Evolutionary conservation across 2,797 vertebrate genomes (phyloP).

Genomic region (Lepidocolaptes lacrymiger): DNA sequence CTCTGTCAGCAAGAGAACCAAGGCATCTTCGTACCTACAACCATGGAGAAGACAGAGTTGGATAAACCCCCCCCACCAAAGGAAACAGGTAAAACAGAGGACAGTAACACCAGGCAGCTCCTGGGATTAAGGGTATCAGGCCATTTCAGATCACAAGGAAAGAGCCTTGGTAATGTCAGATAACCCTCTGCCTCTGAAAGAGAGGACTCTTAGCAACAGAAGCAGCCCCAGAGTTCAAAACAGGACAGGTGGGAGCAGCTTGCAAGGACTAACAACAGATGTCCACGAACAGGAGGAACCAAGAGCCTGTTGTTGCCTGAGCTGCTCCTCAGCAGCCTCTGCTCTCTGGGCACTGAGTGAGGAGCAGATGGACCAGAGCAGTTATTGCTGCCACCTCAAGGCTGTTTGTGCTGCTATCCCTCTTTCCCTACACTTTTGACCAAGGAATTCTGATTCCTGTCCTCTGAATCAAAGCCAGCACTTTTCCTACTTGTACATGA

Average conservation of each 20-base stretch:
- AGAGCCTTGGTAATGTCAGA: neutral
- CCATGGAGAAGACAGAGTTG: neutral
- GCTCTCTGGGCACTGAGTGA: neutral
- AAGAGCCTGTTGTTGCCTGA: neutral
- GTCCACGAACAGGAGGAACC: neutral
- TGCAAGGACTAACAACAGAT: neutral
- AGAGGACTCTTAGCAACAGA: neutral
- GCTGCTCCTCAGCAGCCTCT: neutral
- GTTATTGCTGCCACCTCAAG: neutral
- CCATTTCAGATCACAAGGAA: neutral
- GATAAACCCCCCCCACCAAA: neutral
- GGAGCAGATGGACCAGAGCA: neutral
- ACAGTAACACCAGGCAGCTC: neutral
- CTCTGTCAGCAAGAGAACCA: conserved; percentile 92
- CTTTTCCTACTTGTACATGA: neutral
- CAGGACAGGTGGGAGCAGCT: neutral
- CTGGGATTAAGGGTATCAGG: neutral
- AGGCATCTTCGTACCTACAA: conserved; percentile 92
- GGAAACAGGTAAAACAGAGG: fast-evolving
- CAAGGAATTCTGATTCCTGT: neutral
- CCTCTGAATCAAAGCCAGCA: neutral
- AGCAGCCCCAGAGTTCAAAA: neutral
- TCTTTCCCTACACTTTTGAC: neutral
- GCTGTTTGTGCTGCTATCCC: neutral
- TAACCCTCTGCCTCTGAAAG: neutral